Percentiles rank a stretch among this genome's conserved stretches.
Conservation (phyloP, 2,797 vertebrate species). For the Phrynocephalus forsythii region DNA sequence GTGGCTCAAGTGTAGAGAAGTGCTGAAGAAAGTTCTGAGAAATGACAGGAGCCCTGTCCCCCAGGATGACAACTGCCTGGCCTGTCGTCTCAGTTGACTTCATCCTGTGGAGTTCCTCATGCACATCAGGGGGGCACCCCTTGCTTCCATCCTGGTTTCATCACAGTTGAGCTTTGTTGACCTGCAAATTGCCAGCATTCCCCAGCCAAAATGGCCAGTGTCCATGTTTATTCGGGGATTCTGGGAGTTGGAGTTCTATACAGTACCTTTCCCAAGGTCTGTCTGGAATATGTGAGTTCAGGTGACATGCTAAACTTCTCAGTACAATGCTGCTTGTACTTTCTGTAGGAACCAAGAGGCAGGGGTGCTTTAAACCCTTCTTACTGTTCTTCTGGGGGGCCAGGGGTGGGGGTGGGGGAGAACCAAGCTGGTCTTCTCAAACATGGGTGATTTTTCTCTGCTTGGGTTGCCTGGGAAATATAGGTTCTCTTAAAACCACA, state of each 20-base stretch:
- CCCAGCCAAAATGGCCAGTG: not conserved
- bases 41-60: not conserved
- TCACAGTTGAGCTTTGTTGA: not conserved
- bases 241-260: not conserved
- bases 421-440: not conserved
- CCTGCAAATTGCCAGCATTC: not conserved
- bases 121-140: not conserved
- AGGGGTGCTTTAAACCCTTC: not conserved
- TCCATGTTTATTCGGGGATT: not conserved
- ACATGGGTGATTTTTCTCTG: not conserved
- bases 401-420: too few relatives aligned
- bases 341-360: not conserved
- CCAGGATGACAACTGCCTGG: too few relatives aligned
- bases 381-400: not conserved
- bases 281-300: not conserved
- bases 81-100: not conserved
- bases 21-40: not conserved
- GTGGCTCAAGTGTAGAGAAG: not conserved
- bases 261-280: too few relatives aligned
- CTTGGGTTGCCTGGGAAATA: not conserved
- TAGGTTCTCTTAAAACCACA: not conserved
- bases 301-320: not conserved
- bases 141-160: not conserved
- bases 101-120: not conserved
- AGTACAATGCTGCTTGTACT: not conserved